Conservation (phyloP, 2,113 vertebrate genomes). For the Lota lota region DNA sequence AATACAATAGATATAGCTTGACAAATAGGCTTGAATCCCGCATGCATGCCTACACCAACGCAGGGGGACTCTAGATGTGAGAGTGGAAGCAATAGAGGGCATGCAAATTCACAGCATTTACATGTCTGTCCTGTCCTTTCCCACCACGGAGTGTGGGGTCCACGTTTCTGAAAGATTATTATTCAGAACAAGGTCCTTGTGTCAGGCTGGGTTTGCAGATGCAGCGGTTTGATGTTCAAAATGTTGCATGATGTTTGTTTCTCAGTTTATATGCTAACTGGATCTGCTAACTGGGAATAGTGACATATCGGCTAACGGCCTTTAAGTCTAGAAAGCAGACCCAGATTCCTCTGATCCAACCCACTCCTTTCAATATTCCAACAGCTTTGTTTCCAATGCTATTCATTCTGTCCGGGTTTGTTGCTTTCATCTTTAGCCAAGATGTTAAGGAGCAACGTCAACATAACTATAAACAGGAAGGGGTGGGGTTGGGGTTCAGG, state of each 20-base stretch:
- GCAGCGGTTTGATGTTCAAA: too few species aligned
- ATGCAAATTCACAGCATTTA: constrained; percentile 65
- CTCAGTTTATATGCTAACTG: too few species aligned
- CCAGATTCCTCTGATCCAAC: constrained; percentile 13
- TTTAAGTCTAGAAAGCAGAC: not conserved
- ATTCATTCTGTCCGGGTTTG: not conserved
- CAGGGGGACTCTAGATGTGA: not conserved
- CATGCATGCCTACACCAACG: not conserved
- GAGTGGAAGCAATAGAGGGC: constrained; percentile 19
- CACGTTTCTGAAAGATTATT: not conserved
- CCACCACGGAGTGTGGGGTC: not conserved
- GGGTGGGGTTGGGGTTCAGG: constrained; percentile 1
- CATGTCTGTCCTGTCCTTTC: constrained; percentile 35
- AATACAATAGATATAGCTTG: constrained; percentile 34
- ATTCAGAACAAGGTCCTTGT: too few species aligned
- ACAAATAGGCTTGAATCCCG: too few species aligned
- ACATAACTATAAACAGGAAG: not conserved
- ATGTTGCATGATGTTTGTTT: too few species aligned
- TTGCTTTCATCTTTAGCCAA: constrained; percentile 1
- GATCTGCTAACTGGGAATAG: too few species aligned
- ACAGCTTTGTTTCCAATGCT: not conserved
- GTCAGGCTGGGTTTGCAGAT: not conserved
- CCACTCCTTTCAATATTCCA: constrained; percentile 11
- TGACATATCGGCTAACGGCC: too few species aligned
- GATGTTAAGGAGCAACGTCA: not conserved